Conservation (phyloP, 2,113 vertebrate genomes). For the Microcebus lehilahytsara region DNA sequence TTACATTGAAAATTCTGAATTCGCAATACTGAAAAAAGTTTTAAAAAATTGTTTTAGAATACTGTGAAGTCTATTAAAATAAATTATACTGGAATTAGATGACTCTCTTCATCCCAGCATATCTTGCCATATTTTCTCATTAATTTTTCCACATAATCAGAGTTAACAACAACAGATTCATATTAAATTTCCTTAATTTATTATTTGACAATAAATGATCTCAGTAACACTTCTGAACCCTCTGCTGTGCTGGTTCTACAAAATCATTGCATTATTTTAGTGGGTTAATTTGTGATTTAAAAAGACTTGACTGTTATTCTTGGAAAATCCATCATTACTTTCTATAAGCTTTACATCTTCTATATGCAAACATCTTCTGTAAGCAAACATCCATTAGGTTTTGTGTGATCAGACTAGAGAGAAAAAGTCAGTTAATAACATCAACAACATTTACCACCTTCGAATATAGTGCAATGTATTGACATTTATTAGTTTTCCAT, state of each 20-base stretch:
- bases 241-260: background rate
- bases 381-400: background rate
- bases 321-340: background rate
- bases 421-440: background rate
- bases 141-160: background rate
- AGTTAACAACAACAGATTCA: background rate
- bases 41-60: background rate
- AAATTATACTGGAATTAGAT: background rate
- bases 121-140: background rate
- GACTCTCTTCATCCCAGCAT: background rate
- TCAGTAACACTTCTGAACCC: background rate
- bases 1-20: background rate
- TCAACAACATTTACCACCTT: background rate
- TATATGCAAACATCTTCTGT: background rate
- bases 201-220: background rate
- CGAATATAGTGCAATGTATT: background rate
- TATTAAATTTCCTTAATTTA: background rate
- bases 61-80: background rate
- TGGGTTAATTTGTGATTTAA: background rate
- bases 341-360: background rate
- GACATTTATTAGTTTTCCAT: background rate
- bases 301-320: background rate
- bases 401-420: background rate
- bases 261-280: background rate
- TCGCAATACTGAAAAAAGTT: background rate